phyloP scores from a whole-genome alignment of 2,888 invertebrate species.

The Cybosia mesomella region DNA sequence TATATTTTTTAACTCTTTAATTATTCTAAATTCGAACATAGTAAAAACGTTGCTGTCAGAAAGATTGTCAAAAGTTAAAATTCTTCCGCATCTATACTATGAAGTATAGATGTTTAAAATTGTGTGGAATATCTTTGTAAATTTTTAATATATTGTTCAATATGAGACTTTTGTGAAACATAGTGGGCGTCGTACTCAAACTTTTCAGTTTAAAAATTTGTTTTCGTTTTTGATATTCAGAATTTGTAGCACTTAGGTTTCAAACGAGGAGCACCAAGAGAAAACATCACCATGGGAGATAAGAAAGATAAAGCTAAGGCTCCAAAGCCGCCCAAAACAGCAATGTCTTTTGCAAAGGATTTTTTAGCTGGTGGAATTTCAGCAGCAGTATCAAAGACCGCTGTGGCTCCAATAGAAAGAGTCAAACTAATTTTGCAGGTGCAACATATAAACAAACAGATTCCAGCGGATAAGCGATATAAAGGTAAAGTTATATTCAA shows the following conservation, averaged over 20 bases:
- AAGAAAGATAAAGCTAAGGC: constrained; percentile 3
- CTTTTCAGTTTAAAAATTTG: not conserved
- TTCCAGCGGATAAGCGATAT: constrained; percentile 94
- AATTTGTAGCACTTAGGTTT: not conserved
- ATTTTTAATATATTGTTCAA: constrained; percentile 2
- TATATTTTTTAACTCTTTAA: constrained; percentile 2
- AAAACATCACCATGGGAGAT: constrained; percentile 8
- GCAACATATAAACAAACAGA: constrained; percentile 97
- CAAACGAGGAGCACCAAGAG: not conserved
- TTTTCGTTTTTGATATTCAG: not conserved
- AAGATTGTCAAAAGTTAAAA: constrained; percentile 15
- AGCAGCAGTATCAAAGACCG: constrained; percentile 97
- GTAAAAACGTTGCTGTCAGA: not conserved
- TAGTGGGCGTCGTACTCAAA: not conserved
- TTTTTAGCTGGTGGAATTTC: constrained; percentile 97
- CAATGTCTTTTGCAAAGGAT: constrained; percentile 91
- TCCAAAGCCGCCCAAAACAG: not conserved
- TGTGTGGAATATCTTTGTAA: constrained; percentile 3
- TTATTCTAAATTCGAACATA: constrained; percentile 13
- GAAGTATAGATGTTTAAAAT: not conserved
- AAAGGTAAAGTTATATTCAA: constrained; percentile 86
- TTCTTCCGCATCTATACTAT: not conserved
- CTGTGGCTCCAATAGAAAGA: constrained; percentile 97
- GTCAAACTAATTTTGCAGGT: constrained; percentile 98
- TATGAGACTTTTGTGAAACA: not conserved